Evolutionary conservation across 1,140 invertebrate genomes (phyloP).

Genomic region (Cydia fagiglandana): DNA sequence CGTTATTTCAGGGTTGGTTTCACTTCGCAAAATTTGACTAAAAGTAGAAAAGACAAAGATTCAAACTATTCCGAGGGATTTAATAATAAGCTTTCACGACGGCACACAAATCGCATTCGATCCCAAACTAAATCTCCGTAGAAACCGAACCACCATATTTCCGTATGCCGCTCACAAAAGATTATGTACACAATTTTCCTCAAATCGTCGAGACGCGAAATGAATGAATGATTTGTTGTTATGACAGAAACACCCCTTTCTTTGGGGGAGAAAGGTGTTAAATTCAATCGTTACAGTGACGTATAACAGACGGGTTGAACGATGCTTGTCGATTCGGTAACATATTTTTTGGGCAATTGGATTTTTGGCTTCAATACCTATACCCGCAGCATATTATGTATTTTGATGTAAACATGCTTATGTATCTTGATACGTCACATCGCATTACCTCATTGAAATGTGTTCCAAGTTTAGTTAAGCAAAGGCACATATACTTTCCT

Average conservation of each 20-base stretch:
- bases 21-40: too few relatives aligned
- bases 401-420: neutral
- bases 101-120: too few relatives aligned
- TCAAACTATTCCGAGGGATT: too few relatives aligned
- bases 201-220: conserved; percentile 19
- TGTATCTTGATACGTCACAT: too few relatives aligned
- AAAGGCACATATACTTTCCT: too few relatives aligned
- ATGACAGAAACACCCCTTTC: neutral
- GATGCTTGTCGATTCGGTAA: neutral
- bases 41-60: too few relatives aligned
- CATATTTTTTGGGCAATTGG: neutral
- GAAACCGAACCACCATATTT: neutral
- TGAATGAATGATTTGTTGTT: conserved; percentile 28
- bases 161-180: neutral
- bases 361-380: neutral
- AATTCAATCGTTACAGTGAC: conserved; percentile 21
- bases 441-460: too few relatives aligned
- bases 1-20: too few relatives aligned
- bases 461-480: too few relatives aligned
- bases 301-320: neutral
- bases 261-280: conserved; percentile 12
- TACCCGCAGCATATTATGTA: neutral
- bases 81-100: too few relatives aligned
- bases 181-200: conserved; percentile 3
- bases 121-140: too few relatives aligned